Evolutionary conservation across 2,888 invertebrate genomes (phyloP).

Genomic region (Heliconius charithonia): DNA sequence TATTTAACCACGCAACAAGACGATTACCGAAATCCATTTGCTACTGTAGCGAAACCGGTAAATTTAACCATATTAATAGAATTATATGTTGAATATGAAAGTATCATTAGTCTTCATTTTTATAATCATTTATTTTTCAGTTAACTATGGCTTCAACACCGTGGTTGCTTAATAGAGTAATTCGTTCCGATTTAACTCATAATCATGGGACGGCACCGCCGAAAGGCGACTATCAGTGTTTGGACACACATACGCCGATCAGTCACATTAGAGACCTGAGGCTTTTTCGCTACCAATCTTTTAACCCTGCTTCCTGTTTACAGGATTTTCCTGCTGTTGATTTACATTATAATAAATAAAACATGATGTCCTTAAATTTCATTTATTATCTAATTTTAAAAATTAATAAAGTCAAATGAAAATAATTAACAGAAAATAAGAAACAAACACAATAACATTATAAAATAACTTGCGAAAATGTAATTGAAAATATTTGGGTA

Average conservation of each 20-base stretch:
- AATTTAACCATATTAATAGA: conserved; percentile 12
- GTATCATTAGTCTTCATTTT: not conserved
- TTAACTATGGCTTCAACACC: conserved; percentile 67
- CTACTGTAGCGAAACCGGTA: conserved; percentile 77
- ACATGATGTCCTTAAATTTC: conserved; percentile 31
- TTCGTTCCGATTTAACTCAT: conserved; percentile 75
- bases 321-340: conserved; percentile 63
- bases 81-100: no score
- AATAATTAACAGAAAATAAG: conserved; percentile 4
- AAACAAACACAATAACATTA: conserved; percentile 19
- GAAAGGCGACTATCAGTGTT: conserved; percentile 72
- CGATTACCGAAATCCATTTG: conserved; percentile 79
- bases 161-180: conserved; percentile 75
- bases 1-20: conserved; percentile 79
- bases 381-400: conserved; percentile 26
- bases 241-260: conserved; percentile 78
- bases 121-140: conserved; percentile 56
- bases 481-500: conserved; percentile 8
- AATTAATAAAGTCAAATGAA: conserved; percentile 15
- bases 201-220: conserved; percentile 77
- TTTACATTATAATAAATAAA: conserved; percentile 37
- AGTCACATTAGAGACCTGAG: conserved; percentile 72
- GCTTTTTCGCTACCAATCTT: conserved; percentile 70
- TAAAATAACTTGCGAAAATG: conserved; percentile 15
- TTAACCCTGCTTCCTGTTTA: conserved; percentile 70